Conservation (phyloP, 1,140 invertebrate genomes). For the Leptinotarsa undecemlineata region DNA sequence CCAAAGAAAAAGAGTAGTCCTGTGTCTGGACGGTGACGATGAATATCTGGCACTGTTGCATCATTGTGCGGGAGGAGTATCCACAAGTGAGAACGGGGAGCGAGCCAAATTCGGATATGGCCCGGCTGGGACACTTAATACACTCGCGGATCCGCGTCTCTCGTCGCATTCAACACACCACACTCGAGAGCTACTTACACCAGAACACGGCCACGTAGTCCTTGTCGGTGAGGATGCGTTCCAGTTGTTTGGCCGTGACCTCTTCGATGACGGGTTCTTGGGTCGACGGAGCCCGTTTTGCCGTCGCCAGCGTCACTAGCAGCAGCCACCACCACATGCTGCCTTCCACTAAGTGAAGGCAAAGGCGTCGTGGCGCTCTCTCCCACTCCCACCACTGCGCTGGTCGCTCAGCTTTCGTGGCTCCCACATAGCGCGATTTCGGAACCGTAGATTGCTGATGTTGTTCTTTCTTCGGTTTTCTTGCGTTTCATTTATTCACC, state of each 20-base stretch:
- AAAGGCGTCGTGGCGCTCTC: constrained; percentile 17
- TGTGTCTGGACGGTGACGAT: not conserved
- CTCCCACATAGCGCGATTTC: constrained; percentile 1
- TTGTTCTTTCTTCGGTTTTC: not conserved
- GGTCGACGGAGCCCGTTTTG: constrained; percentile 54
- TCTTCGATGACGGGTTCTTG: constrained; percentile 85
- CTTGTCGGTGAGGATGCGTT: constrained; percentile 83
- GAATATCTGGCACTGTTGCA: constrained; percentile 17
- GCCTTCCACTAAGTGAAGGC: constrained; percentile 35
- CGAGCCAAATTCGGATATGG: constrained; percentile 53
- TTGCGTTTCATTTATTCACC: not conserved
- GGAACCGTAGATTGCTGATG: not conserved
- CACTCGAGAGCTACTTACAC: constrained; percentile 75
- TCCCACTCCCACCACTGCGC: constrained; percentile 20
- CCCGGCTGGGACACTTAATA: constrained; percentile 39
- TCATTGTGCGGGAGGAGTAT: constrained; percentile 24
- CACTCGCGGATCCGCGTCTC: constrained; percentile 38
- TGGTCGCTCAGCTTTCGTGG: not conserved
- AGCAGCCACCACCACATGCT: constrained; percentile 62
- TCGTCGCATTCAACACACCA: constrained; percentile 16
- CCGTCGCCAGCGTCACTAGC: constrained; percentile 58
- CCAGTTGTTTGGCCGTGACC: constrained; percentile 87
- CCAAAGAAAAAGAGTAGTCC: not conserved
- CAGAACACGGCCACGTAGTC: constrained; percentile 93
- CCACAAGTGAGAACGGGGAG: constrained; percentile 22